Percentiles rank a stretch among this genome's conserved stretches.
phyloP scores from a whole-genome alignment of 2,797 vertebrate genomes.

The Coranthus polyacanthus region DNA sequence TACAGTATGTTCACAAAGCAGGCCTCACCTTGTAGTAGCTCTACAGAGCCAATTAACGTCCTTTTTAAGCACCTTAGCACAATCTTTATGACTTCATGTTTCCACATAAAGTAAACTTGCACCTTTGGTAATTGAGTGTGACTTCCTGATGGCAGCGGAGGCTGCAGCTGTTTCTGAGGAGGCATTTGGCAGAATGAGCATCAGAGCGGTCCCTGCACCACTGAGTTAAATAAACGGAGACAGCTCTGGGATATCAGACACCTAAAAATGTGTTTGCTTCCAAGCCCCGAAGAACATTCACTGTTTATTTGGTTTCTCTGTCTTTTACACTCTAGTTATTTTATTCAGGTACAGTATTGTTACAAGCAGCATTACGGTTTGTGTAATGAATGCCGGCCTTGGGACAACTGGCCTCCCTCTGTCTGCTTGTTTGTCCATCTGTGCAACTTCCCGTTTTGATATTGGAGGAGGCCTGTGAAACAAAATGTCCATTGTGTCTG shows the following conservation, averaged over 20 bases:
- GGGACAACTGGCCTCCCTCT: slow-evolving; percentile 39
- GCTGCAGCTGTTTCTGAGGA: slow-evolving; percentile 70
- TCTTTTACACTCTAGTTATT: background rate
- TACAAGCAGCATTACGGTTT: slow-evolving; percentile 8
- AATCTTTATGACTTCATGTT: slow-evolving; percentile 65
- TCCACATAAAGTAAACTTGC: slow-evolving; percentile 65
- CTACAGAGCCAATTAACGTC: slow-evolving; percentile 65
- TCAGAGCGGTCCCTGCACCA: slow-evolving; percentile 24
- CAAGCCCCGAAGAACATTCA: background rate
- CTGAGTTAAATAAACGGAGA: slow-evolving; percentile 62
- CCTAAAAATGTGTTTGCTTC: slow-evolving; percentile 13
- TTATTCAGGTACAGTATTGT: background rate
- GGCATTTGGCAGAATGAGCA: slow-evolving; percentile 60
- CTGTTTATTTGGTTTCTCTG: background rate
- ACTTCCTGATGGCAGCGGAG: slow-evolving; percentile 74
- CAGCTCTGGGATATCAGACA: slow-evolving; percentile 31
- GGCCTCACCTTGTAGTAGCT: slow-evolving; percentile 52
- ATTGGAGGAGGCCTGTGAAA: slow-evolving; percentile 57
- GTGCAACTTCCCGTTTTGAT: slow-evolving; percentile 62
- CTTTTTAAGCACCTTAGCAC: slow-evolving; percentile 54
- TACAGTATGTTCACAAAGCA: slow-evolving; percentile 48
- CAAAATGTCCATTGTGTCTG: slow-evolving; percentile 75
- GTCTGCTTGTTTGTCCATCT: slow-evolving; percentile 60
- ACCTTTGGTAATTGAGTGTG: slow-evolving; percentile 77
- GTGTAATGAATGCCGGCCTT: slow-evolving; percentile 30